Base-by-base conservation (phyloP, 2,888 invertebrate genomes). In the Meiosimyza decipiens region DNA sequence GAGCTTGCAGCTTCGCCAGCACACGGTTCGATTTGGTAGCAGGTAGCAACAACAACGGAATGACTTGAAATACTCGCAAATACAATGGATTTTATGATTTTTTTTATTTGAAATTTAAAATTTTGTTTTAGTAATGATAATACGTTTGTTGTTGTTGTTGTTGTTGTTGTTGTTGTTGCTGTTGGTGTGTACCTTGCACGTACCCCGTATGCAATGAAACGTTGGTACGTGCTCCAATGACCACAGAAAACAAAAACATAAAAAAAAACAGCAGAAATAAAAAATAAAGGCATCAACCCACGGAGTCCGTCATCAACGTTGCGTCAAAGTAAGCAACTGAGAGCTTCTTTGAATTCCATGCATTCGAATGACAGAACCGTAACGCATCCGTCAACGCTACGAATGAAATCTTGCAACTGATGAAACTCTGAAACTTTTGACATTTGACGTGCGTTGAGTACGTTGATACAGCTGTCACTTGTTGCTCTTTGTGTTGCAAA, bases 191-290 rank as follows among this genome's bases (percentile, higher is more conserved):
- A n/a, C 55, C 22, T 59, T 66, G 64, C 70, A 63, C 64, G 71
- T 66, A 64, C 18, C 51, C 51, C 51, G 50, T 49, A 64, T 68
- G 69, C 70, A 73, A 69, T 73, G 73, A 73, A 73, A 72, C 60
- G 69, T 60, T 71, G 50, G 74, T 71, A 75, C 68, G 71, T 72
- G 71, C 66, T 69, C 69, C 22, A 67, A 73, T 50, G 67, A 67
- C 73, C 62, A 72, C 55, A 28, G 28, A 73, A 72, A 72, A 64
- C 11, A 59, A 49, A 12, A 3, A 51, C 52, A n/a, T n/a, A 9
- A 51, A 18, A 51, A 65, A 52, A 28, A 22, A 65, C 51, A 22
- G 6, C 51, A 65, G 51, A 18, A 2, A 65, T 12, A 15, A 18
- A 47, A 13, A 62, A n/a, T 28, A 63, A 33, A 63, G 16, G 16